Evolutionary conservation across 2,797 vertebrate genomes (phyloP).

Genomic region (Onychomys torridus): DNA sequence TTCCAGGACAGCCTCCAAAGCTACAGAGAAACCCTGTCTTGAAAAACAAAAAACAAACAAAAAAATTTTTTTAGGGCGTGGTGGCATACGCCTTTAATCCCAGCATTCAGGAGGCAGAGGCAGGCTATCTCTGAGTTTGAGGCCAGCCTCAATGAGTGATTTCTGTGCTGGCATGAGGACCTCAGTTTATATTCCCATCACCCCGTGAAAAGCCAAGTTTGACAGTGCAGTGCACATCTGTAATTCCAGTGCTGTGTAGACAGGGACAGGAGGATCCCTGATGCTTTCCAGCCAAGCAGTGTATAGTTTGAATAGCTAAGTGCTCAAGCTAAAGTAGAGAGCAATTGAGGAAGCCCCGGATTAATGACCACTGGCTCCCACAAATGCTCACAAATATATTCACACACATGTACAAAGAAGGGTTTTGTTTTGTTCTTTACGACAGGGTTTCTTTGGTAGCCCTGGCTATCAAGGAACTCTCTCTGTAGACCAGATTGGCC

Average conservation of each 20-base stretch:
- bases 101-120: too few relatives aligned
- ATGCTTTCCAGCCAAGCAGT: not conserved
- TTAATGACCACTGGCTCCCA: not conserved
- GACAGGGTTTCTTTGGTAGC: not conserved
- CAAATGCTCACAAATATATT: not conserved
- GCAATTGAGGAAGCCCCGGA: not conserved
- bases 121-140: too few relatives aligned
- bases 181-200: not conserved
- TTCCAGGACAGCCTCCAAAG: not conserved
- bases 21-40: not conserved
- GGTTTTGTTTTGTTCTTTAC: not conserved
- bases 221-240: not conserved
- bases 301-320: not conserved
- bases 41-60: not conserved
- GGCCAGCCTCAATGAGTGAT: not conserved
- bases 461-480: not conserved
- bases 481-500: not conserved
- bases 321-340: not conserved
- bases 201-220: not conserved
- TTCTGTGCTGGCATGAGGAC: not conserved
- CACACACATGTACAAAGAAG: not conserved
- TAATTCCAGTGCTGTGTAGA: not conserved
- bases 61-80: too few relatives aligned
- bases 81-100: too few relatives aligned
- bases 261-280: not conserved